Percentiles rank a stretch among this genome's conserved stretches.
These are phyloP conservation scores for Perca flavescens DNA, from an alignment of 2,113 vertebrate genomes.

Conservation along the genomic window DNA sequence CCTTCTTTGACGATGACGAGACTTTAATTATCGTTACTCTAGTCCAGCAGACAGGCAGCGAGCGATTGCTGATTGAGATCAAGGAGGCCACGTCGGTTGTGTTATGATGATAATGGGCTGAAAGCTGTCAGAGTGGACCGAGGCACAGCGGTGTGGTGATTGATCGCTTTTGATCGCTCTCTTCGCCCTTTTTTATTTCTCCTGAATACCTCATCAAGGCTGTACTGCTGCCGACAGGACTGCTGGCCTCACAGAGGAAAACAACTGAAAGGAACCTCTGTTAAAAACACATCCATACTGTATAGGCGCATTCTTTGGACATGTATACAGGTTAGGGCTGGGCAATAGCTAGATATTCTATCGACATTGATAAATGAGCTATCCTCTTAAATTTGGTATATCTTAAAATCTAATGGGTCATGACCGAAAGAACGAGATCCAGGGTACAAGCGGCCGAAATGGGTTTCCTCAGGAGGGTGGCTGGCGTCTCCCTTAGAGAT, in stretches of 20 bases:
- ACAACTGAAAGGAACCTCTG: constrained; percentile 8
- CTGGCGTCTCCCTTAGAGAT: too few species aligned
- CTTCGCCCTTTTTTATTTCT: constrained; percentile 7
- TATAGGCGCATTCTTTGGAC: too few species aligned
- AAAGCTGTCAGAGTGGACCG: constrained; percentile 17
- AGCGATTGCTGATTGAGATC: constrained; percentile 64
- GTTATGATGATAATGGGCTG: constrained; percentile 36
- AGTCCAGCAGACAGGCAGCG: constrained; percentile 4
- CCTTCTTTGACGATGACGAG: neutral
- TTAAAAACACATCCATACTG: constrained; percentile 14
- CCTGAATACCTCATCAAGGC: constrained; percentile 22
- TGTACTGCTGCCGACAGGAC: neutral
- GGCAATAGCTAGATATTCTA: too few species aligned
- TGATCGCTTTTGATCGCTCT: constrained; percentile 12
- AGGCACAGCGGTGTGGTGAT: constrained; percentile 6
- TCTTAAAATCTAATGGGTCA: too few species aligned
- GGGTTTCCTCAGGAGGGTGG: too few species aligned
- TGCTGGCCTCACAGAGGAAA: constrained; percentile 13
- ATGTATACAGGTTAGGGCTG: too few species aligned
- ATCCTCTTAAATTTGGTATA: too few species aligned
- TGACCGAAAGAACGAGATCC: too few species aligned
- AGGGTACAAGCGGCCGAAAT: too few species aligned
- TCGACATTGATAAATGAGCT: too few species aligned
- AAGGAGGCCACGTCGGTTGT: constrained; percentile 6
- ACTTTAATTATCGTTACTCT: constrained; percentile 32